Evolutionary conservation across 2,888 invertebrate species (phyloP), one percentile per base, ranked within the genome.

Genomic region (Andrena camellia): DNA sequence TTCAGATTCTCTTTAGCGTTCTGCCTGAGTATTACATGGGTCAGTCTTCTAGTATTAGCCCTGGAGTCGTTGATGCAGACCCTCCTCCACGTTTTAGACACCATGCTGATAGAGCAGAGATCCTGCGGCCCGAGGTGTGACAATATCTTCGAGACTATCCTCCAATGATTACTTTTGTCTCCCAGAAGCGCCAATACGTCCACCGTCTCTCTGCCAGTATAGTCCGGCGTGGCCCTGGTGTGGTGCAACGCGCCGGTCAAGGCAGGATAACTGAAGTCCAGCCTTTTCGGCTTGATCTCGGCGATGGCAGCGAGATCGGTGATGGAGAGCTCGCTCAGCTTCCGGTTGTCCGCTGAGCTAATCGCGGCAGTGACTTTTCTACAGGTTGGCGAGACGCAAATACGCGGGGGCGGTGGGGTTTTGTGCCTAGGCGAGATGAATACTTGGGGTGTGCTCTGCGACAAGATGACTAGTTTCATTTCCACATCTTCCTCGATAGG

Each of bases 51-150:
- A 2, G 77, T 86, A 54, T 92, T 91, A 6, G 94, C 94, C n/a
- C 84, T 86, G 0, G 84, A 76, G 78, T 94, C 92, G 42, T 83
- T 91, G 26, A 80, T 76, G 74, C 94, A 92, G 17, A 94, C 90
- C 63, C 91, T 90, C 60, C 90, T 87, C 94, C 94, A 94, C 5
- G 91, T 88, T 74, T 92, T 93, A 0, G 94, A 94, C 0, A 94
- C 94, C 91, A 93, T 92, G 42, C 91, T 93, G 29, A 93, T 85
- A 0, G 92, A 90, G 64, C 94, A 93, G 0, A 94, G 85, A 86
- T 94, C 94, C 80, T 93, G 92, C 0, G 93, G 91, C 2, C 90
- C 90, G 2, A 94, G 88, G 64, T 90, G 90, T 0, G 89, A 86
- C 2, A 94, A 85, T 60, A 94, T 94, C 77, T 93, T 93, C 0